These are phyloP conservation scores for Erpobdella octoculata DNA, from an alignment of 2,888 invertebrate genomes.

Conservation along the genomic window DNA sequence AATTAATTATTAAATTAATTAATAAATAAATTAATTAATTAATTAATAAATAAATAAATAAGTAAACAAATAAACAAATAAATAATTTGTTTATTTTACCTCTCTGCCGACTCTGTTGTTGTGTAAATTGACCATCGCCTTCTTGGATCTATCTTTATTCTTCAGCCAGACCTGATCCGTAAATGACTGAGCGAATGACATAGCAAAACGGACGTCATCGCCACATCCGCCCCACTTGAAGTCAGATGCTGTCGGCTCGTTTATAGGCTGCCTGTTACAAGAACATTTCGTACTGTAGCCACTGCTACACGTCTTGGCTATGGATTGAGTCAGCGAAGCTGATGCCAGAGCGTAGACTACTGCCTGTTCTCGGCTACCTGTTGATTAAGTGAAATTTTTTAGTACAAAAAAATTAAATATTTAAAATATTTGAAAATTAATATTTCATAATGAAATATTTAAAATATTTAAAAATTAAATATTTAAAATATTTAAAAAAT, in stretches of 20 bases:
- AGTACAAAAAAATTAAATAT: background rate
- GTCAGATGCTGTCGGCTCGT: constrained; percentile 60
- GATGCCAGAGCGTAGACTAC: constrained; percentile 75
- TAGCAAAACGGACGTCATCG: constrained; percentile 59
- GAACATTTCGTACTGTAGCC: constrained; percentile 70
- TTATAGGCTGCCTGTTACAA: constrained; percentile 67
- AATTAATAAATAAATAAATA: no score
- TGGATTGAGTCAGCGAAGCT: constrained; percentile 69
- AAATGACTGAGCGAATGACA: constrained; percentile 50
- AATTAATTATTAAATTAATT: no score
- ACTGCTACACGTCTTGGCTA: constrained; percentile 70
- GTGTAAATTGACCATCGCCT: constrained; percentile 87
- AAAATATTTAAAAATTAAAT: background rate
- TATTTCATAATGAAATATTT: background rate
- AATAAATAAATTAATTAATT: no score
- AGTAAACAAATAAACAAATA: no score
- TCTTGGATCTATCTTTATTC: constrained; percentile 62
- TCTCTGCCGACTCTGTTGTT: constrained; percentile 90
- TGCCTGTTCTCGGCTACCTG: constrained; percentile 77
- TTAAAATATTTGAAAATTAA: background rate
- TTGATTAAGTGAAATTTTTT: no score
- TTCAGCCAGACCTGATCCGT: constrained; percentile 37
- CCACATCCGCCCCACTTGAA: constrained; percentile 61
- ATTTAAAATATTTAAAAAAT: background rate
- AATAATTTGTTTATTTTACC: constrained; percentile 66